Conservation (phyloP, 2,113 vertebrate genomes). For the Prietella phreatophila region DNA sequence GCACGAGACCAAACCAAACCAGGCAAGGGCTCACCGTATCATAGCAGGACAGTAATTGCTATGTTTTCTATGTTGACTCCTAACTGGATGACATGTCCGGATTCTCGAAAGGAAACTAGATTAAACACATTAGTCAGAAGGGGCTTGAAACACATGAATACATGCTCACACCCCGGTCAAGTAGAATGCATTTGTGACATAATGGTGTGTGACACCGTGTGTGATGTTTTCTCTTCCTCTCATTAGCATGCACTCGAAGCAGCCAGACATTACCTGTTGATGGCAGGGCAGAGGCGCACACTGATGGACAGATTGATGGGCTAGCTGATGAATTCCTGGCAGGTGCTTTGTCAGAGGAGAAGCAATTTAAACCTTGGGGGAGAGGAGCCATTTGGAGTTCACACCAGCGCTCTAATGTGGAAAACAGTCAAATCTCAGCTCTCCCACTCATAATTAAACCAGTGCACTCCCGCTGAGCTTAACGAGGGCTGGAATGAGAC, state of each 20-base stretch:
- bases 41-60: constrained; percentile 19
- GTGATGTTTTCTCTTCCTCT: constrained; percentile 77
- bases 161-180: constrained; percentile 52
- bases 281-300: constrained; percentile 64
- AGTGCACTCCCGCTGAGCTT: constrained; percentile 44
- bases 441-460: constrained; percentile 62
- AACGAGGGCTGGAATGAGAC: constrained; percentile 61
- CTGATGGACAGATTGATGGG: constrained; percentile 82
- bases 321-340: constrained; percentile 75
- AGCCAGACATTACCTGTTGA: constrained; percentile 77
- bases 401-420: constrained; percentile 57
- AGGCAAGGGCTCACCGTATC: constrained; percentile 26
- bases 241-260: constrained; percentile 70
- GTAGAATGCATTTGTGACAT: constrained; percentile 70
- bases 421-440: constrained; percentile 56
- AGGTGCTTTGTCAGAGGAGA: constrained; percentile 81
- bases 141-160: constrained; percentile 31
- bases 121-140: constrained; percentile 42
- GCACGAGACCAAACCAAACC: constrained; percentile 44
- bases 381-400: constrained; percentile 72
- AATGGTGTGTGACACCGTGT: constrained; percentile 72
- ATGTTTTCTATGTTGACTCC: constrained; percentile 24
- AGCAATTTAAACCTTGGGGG: constrained; percentile 74
- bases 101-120: constrained; percentile 34
- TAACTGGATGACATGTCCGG: constrained; percentile 8